Conservation (phyloP, 2,888 invertebrate species). For the Drosophila lacicola region DNA sequence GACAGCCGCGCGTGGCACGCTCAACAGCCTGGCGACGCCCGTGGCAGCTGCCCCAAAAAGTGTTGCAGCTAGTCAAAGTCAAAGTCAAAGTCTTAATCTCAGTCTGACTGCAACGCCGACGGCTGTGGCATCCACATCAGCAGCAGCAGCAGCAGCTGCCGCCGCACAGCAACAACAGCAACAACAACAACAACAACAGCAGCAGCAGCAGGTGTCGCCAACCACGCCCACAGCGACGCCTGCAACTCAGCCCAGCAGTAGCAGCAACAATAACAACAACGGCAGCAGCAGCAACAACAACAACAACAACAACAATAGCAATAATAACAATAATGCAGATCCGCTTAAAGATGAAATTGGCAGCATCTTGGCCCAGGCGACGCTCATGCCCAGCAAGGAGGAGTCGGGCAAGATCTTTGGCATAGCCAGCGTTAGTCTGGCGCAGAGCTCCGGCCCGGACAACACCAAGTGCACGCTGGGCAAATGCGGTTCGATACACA, state of each 20-base stretch:
- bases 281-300: slow-evolving; percentile 20
- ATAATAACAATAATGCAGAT: slow-evolving; percentile 59
- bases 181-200: slow-evolving; percentile 10
- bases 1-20: slow-evolving; percentile 2
- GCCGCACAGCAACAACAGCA: slow-evolving; percentile 24
- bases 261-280: slow-evolving; percentile 21
- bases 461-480: slow-evolving; percentile 85
- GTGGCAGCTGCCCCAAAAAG: slow-evolving; percentile 15
- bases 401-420: slow-evolving; percentile 86
- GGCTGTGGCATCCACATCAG: slow-evolving; percentile 62
- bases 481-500: slow-evolving; percentile 85
- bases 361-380: slow-evolving; percentile 82
- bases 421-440: slow-evolving; percentile 85
- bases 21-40: slow-evolving; percentile 20
- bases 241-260: slow-evolving; percentile 35
- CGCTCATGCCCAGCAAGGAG: slow-evolving; percentile 85
- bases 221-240: slow-evolving; percentile 23
- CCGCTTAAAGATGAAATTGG: slow-evolving; percentile 84
- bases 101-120: slow-evolving; percentile 41
- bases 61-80: slow-evolving; percentile 24
- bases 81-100: slow-evolving; percentile 50
- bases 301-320: slow-evolving; percentile 12
- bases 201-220: slow-evolving; percentile 23
- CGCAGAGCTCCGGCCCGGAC: slow-evolving; percentile 85
- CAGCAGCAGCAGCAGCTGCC: slow-evolving; percentile 59